Evolutionary conservation across 2,888 invertebrate genomes (phyloP).

Genomic region (Meteorus cinctellus): DNA sequence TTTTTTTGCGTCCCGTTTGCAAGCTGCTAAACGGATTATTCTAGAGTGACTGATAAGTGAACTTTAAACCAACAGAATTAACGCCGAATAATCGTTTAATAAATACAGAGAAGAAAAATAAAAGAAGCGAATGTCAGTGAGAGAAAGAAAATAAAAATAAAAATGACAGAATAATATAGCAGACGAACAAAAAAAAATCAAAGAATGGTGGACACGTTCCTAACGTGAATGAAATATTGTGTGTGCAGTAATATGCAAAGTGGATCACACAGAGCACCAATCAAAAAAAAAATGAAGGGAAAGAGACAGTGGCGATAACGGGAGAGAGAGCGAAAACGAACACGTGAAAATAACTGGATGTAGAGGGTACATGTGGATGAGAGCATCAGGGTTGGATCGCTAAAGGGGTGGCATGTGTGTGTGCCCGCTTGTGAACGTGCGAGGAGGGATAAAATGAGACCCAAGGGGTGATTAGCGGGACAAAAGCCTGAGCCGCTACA

Average conservation of each 20-base stretch:
- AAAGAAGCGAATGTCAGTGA: slow-evolving; percentile 15
- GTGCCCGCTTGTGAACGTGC: slow-evolving; percentile 44
- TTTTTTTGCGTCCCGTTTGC: neutral
- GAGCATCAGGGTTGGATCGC: slow-evolving; percentile 50
- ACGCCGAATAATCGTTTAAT: slow-evolving; percentile 5
- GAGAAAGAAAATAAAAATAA: slow-evolving; percentile 9
- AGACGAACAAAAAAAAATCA: slow-evolving; percentile 17
- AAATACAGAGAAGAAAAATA: slow-evolving; percentile 10
- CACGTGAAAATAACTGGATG: slow-evolving; percentile 30
- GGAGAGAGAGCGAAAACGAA: slow-evolving; percentile 37
- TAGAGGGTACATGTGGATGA: slow-evolving; percentile 16
- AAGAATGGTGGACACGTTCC: slow-evolving; percentile 38
- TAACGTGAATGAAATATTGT: slow-evolving; percentile 59
- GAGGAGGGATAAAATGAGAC: slow-evolving; percentile 60
- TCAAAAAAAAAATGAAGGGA: slow-evolving; percentile 8
- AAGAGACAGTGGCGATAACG: slow-evolving; percentile 14
- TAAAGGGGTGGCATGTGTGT: slow-evolving; percentile 55
- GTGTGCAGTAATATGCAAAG: slow-evolving; percentile 67
- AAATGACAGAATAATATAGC: slow-evolving; percentile 14
- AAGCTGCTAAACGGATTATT: neutral
- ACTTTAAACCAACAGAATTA: slow-evolving; percentile 7
- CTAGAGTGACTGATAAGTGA: slow-evolving; percentile 5
- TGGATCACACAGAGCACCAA: slow-evolving; percentile 54
- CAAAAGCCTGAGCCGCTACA: slow-evolving; percentile 70
- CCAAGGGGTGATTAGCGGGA: slow-evolving; percentile 71